Conservation (phyloP, 2,113 vertebrate genomes). For the Caracal caracal region DNA sequence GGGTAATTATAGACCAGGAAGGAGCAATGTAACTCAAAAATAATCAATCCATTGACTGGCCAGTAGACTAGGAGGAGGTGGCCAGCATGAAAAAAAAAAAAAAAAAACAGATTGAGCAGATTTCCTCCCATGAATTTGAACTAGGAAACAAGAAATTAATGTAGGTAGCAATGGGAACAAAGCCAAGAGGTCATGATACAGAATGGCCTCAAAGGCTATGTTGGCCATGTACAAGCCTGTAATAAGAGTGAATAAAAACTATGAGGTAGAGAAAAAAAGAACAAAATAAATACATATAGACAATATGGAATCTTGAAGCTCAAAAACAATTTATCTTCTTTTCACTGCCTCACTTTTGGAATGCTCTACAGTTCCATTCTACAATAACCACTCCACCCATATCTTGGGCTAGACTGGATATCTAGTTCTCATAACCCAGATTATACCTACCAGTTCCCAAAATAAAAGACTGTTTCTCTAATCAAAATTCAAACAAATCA, state of each 20-base stretch:
- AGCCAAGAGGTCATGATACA: neutral
- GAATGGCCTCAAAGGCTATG: neutral
- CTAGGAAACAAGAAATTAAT: neutral
- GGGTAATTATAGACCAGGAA: neutral
- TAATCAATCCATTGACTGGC: neutral
- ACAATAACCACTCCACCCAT: neutral
- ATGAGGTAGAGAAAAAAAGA: neutral
- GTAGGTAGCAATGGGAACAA: neutral
- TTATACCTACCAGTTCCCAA: neutral
- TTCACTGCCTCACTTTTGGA: neutral
- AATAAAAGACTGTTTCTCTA: neutral
- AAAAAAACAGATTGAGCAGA: neutral
- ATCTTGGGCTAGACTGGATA: neutral
- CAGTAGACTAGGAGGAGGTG: neutral
- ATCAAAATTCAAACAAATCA: slow-evolving; percentile 1
- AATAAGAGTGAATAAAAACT: neutral
- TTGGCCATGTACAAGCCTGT: neutral
- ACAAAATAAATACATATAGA: neutral
- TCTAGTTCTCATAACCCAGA: neutral
- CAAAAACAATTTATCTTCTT: neutral
- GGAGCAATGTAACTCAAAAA: neutral
- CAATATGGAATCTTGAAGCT: neutral
- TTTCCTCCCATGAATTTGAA: neutral
- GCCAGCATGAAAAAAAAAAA: neutral
- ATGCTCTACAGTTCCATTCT: neutral